A percentile compares a stretch with the other conserved stretches of the same genome.
Conservation (phyloP, 2,113 vertebrate genomes). For the Boleophthalmus pectinirostris region DNA sequence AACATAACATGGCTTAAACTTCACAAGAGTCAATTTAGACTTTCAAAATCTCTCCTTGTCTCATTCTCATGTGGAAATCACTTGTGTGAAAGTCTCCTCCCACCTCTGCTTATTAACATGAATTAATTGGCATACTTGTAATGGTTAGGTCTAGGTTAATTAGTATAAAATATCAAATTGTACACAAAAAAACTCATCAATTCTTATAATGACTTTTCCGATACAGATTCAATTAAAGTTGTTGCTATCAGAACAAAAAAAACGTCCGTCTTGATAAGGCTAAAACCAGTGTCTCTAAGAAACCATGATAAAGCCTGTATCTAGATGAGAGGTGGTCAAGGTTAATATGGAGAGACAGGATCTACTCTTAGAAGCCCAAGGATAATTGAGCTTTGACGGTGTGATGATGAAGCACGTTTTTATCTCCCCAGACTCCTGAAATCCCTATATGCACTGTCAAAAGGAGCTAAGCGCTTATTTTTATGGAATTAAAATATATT, state of each 20-base stretch:
- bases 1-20: no score
- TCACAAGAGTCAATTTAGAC: no score
- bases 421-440: constrained; percentile 47
- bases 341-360: constrained; percentile 52
- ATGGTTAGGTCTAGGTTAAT: no score
- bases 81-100: no score
- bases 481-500: constrained; percentile 15
- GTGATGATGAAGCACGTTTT: constrained; percentile 50
- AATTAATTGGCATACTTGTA: no score
- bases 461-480: constrained; percentile 17
- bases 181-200: neutral
- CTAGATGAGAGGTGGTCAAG: constrained; percentile 51
- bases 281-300: constrained; percentile 44
- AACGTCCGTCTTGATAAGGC: constrained; percentile 26
- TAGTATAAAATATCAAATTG: neutral
- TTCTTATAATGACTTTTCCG: neutral
- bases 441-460: constrained; percentile 22
- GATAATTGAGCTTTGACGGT: constrained; percentile 51
- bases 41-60: no score
- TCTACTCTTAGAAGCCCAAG: constrained; percentile 33
- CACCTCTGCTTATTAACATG: no score
- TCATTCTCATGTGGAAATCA: no score
- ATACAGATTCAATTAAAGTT: constrained; percentile 40
- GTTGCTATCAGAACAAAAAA: constrained; percentile 35
- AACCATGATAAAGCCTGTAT: constrained; percentile 48